A percentile compares a stretch with the other conserved stretches of the same genome.
These are phyloP conservation scores for Tipula confusa DNA, from an alignment of 2,888 invertebrate species.

Conservation along the genomic window DNA sequence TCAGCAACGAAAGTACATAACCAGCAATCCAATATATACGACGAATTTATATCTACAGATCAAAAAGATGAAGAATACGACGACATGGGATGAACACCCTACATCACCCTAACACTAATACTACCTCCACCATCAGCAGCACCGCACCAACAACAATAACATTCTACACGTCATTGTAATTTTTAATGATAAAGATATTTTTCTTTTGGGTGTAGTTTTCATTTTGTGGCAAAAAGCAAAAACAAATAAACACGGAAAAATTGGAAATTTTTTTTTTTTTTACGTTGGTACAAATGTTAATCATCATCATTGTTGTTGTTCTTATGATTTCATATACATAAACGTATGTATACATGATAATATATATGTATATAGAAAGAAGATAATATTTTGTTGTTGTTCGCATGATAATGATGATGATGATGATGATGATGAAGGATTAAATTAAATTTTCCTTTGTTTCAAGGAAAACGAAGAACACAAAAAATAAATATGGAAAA, in stretches of 20 bases:
- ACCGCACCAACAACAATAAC: neutral
- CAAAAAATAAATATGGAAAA: conserved; percentile 4
- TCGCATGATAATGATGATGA: conserved; percentile 3
- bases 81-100: neutral
- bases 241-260: neutral
- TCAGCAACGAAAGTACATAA: too few species aligned
- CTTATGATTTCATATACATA: neutral
- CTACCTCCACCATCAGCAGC: neutral
- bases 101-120: neutral
- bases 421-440: conserved; percentile 8
- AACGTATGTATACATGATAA: too few species aligned
- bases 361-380: too few species aligned
- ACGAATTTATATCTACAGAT: neutral
- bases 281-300: conserved; percentile 3
- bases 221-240: neutral
- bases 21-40: neutral
- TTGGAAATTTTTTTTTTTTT: neutral
- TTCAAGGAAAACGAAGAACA: neutral
- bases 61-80: neutral
- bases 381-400: neutral
- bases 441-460: neutral
- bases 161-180: conserved; percentile 20
- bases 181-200: conserved; percentile 25
- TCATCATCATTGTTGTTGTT: neutral
- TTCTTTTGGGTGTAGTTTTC: conserved; percentile 9